These are phyloP conservation scores for Pseudoatta argentina DNA, from an alignment of 1,140 invertebrate species.

Conservation along the genomic window DNA sequence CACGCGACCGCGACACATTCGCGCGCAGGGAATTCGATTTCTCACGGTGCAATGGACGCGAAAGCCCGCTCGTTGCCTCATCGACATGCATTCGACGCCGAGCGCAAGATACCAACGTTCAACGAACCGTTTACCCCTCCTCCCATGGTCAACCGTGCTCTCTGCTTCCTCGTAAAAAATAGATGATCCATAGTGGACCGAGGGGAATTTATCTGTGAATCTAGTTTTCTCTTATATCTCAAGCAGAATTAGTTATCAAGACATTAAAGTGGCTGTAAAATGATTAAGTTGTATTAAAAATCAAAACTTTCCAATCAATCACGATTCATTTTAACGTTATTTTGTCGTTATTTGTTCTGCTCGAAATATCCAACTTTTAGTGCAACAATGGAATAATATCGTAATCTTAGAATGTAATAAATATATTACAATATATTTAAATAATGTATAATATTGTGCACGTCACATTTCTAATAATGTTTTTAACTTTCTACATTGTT, in stretches of 20 bases:
- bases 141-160: background rate
- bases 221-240: background rate
- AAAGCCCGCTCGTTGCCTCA: slow-evolving; percentile 54
- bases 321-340: no score
- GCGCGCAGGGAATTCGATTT: slow-evolving; percentile 62
- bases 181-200: slow-evolving; percentile 42
- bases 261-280: no score
- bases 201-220: slow-evolving; percentile 33
- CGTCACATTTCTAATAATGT: background rate
- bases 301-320: no score
- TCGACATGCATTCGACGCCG: slow-evolving; percentile 78
- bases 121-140: slow-evolving; percentile 73
- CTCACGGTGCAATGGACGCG: slow-evolving; percentile 42
- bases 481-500: background rate
- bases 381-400: background rate
- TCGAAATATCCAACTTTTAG: background rate
- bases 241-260: no score
- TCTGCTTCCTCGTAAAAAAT: slow-evolving; percentile 17
- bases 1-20: slow-evolving; percentile 58
- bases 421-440: background rate
- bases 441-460: background rate
- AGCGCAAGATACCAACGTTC: slow-evolving; percentile 74
- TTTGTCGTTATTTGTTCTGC: no score
- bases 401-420: background rate
- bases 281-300: no score